A percentile compares a stretch with the other conserved stretches of the same genome.
These are phyloP conservation scores for Polydrusus cervinus DNA, from an alignment of 2,888 invertebrate genomes.

Conservation along the genomic window DNA sequence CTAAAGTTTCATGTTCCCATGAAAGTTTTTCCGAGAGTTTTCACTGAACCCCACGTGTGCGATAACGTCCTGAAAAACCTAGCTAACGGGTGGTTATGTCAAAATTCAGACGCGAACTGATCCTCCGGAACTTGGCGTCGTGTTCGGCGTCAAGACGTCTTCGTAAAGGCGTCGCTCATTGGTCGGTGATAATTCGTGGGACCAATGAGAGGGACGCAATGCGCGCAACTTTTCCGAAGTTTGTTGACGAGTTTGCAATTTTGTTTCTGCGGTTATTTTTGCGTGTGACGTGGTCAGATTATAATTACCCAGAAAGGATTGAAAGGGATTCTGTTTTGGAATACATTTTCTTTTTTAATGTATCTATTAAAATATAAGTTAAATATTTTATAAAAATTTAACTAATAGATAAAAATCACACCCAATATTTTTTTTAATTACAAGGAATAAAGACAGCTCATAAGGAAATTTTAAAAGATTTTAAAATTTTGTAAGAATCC, in stretches of 20 bases:
- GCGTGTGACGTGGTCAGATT: slow-evolving; percentile 18
- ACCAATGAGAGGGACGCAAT: slow-evolving; percentile 38
- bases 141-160: slow-evolving; percentile 50
- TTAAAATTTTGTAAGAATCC: too few relatives aligned
- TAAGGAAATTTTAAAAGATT: too few relatives aligned
- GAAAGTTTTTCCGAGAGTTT: slow-evolving; percentile 25
- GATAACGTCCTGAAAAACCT: slow-evolving; percentile 14
- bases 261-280: slow-evolving; percentile 39
- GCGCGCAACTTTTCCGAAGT: slow-evolving; percentile 48
- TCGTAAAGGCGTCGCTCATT: slow-evolving; percentile 33
- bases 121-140: slow-evolving; percentile 53
- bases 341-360: too few relatives aligned
- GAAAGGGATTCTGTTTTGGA: background rate
- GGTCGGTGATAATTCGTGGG: slow-evolving; percentile 18
- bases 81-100: slow-evolving; percentile 28
- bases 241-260: slow-evolving; percentile 46
- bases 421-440: too few relatives aligned
- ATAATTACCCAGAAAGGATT: slow-evolving; percentile 24
- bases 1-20: background rate
- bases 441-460: too few relatives aligned
- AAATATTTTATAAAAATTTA: too few relatives aligned
- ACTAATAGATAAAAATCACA: too few relatives aligned
- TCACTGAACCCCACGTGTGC: slow-evolving; percentile 39
- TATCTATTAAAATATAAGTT: too few relatives aligned
- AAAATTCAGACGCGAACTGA: slow-evolving; percentile 60